A percentile compares a stretch with the other conserved stretches of the same genome.
Conservation (phyloP, 2,113 vertebrate genomes). For the Solea solea region DNA sequence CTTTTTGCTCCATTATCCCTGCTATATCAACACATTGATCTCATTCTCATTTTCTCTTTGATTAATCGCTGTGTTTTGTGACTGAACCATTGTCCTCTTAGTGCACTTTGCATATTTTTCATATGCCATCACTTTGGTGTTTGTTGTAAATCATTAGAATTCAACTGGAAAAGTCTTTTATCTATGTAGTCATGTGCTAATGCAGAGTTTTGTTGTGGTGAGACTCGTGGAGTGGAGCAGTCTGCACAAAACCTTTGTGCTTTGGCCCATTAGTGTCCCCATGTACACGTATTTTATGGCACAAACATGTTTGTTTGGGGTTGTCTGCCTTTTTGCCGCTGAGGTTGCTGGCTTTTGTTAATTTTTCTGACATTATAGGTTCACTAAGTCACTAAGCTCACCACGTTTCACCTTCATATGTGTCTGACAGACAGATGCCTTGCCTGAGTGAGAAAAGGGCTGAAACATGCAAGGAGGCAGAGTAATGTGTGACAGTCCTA, state of each 20-base stretch:
- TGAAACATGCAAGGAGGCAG: constrained; percentile 37
- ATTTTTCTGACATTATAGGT: constrained; percentile 38
- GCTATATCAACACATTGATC: constrained; percentile 66
- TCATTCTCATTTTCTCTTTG: constrained; percentile 62
- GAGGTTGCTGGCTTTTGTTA: constrained; percentile 39
- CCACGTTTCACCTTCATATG: constrained; percentile 52
- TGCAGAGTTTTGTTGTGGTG: constrained; percentile 54
- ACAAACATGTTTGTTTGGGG: constrained; percentile 15
- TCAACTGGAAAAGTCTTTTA: constrained; percentile 48
- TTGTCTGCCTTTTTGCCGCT: constrained; percentile 35
- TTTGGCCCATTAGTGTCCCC: constrained; percentile 20
- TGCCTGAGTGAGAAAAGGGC: constrained; percentile 35
- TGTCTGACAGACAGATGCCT: constrained; percentile 40
- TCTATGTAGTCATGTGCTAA: constrained; percentile 52
- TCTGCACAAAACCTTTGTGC: constrained; percentile 29
- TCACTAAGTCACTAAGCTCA: constrained; percentile 53
- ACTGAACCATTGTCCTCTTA: constrained; percentile 53
- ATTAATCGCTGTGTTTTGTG: constrained; percentile 58
- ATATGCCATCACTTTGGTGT: constrained; percentile 50
- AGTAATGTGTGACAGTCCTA: constrained; percentile 57
- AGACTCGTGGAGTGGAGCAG: constrained; percentile 27
- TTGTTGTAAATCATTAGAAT: constrained; percentile 65
- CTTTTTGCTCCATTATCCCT: constrained; percentile 42
- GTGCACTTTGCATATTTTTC: constrained; percentile 65
- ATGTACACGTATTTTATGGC: constrained; percentile 21